Percentiles rank a stretch among this genome's conserved stretches.
Evolutionary conservation across 2,888 invertebrate genomes (phyloP).

Genomic region (Agrochola lota): DNA sequence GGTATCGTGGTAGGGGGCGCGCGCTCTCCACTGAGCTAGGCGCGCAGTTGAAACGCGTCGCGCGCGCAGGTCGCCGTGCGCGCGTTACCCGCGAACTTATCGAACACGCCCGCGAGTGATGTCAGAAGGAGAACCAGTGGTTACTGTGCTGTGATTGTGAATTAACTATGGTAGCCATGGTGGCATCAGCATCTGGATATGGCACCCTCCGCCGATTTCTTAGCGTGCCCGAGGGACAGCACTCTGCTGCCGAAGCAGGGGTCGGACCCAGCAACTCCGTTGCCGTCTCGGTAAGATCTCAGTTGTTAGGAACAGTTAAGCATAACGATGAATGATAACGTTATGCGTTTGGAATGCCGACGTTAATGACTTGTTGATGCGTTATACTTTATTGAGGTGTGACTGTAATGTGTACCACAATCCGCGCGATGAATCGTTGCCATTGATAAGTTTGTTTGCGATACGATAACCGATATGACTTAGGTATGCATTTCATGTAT

Average conservation of each 20-base stretch:
- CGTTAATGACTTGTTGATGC: conserved; percentile 73
- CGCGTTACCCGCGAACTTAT: conserved; percentile 69
- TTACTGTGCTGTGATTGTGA: conserved; percentile 80
- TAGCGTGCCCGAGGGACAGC: conserved; percentile 87
- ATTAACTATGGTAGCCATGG: conserved; percentile 88
- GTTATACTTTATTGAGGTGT: conserved; percentile 73
- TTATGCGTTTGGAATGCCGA: conserved; percentile 80
- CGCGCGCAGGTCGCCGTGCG: conserved; percentile 84
- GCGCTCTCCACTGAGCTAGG: conserved; percentile 61
- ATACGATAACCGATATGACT: conserved; percentile 64
- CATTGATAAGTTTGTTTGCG: conserved; percentile 69
- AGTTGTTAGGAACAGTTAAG: conserved; percentile 61
- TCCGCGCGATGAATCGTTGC: conserved; percentile 62
- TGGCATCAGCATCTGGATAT: conserved; percentile 89
- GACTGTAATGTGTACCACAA: conserved; percentile 64
- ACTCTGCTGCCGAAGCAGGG: conserved; percentile 75
- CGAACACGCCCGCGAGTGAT: conserved; percentile 81
- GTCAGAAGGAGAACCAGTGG: conserved; percentile 81
- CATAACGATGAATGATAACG: conserved; percentile 69
- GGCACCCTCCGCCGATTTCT: conserved; percentile 89
- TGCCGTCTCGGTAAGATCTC: conserved; percentile 86
- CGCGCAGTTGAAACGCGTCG: conserved; percentile 82
- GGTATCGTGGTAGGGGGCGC: conserved; percentile 69
- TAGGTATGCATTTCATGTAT: conserved; percentile 61
- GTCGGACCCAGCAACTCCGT: conserved; percentile 84